A percentile compares a stretch with the other conserved stretches of the same genome.
Evolutionary conservation across 1,140 invertebrate species (phyloP).

Genomic region (Cherax quadricarinatus): DNA sequence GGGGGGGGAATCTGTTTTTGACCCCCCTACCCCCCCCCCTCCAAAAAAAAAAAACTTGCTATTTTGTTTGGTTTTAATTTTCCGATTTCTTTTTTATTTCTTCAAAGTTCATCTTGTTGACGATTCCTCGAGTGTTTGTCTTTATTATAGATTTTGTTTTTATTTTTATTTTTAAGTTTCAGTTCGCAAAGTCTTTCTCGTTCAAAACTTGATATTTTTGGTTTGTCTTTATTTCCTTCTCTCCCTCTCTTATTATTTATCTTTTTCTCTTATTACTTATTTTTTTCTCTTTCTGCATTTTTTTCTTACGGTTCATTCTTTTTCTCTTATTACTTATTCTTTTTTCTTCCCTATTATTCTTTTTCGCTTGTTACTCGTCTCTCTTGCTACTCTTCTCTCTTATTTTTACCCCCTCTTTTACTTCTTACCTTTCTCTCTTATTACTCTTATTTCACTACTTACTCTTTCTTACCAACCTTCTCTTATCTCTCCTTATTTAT

Average conservation of each 20-base stretch:
- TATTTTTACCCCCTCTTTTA: constrained; percentile 2
- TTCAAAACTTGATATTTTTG: too few relatives aligned
- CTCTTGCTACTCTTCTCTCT: constrained; percentile 1
- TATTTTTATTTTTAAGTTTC: too few relatives aligned
- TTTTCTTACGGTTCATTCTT: background rate
- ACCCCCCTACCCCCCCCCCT: too few relatives aligned
- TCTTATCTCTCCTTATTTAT: background rate
- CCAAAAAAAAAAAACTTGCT: too few relatives aligned
- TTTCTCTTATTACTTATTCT: background rate
- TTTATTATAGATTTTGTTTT: too few relatives aligned
- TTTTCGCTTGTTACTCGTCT: background rate
- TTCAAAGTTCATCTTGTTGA: too few relatives aligned
- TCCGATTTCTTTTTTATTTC: background rate
- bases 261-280: background rate
- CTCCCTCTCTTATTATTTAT: background rate
- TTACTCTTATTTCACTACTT: too few relatives aligned
- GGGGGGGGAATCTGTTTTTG: too few relatives aligned
- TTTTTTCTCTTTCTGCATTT: background rate
- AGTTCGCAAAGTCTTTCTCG: too few relatives aligned
- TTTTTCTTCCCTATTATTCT: too few relatives aligned
- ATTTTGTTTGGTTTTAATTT: background rate
- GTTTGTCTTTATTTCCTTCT: background rate
- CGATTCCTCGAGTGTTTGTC: too few relatives aligned
- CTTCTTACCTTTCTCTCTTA: constrained; percentile 3
- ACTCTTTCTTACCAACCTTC: background rate